These are phyloP conservation scores for Pygoscelis adeliae DNA, from an alignment of 2,113 vertebrate species.

Conservation along the genomic window DNA sequence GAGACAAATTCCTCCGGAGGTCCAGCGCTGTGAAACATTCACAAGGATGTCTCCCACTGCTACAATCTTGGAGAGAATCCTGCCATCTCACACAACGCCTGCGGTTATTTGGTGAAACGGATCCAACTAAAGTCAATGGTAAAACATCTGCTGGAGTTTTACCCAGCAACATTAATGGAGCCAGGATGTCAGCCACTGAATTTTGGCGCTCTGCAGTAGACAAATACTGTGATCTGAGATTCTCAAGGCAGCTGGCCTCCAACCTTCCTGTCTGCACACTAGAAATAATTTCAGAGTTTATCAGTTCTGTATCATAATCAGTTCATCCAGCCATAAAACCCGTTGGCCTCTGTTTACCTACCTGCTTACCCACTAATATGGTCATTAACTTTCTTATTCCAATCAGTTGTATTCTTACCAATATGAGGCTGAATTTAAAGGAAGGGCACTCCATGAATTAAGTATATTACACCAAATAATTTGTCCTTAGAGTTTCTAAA, in stretches of 20 bases:
- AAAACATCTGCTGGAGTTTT: slow-evolving; percentile 69
- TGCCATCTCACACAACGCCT: slow-evolving; percentile 50
- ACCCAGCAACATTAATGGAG: slow-evolving; percentile 59
- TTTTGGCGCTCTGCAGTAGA: slow-evolving; percentile 58
- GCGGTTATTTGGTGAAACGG: slow-evolving; percentile 49
- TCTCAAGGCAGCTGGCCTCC: slow-evolving; percentile 66
- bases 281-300: slow-evolving; percentile 56
- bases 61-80: slow-evolving; percentile 29
- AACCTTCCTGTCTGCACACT: slow-evolving; percentile 59
- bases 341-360: slow-evolving; percentile 6
- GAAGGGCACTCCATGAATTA: slow-evolving; percentile 32
- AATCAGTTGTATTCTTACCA: neutral
- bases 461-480: slow-evolving; percentile 50
- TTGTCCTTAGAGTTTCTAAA: slow-evolving; percentile 50
- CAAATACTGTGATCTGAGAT: slow-evolving; percentile 63
- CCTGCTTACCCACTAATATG: neutral
- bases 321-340: slow-evolving; percentile 49
- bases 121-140: slow-evolving; percentile 60
- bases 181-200: slow-evolving; percentile 62
- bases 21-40: slow-evolving; percentile 26
- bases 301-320: slow-evolving; percentile 50
- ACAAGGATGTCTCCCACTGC: slow-evolving; percentile 49
- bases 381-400: neutral
- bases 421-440: slow-evolving; percentile 45
- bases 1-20: slow-evolving; percentile 24